Conservation (phyloP, 2,113 vertebrate genomes). For the Galemys pyrenaicus region DNA sequence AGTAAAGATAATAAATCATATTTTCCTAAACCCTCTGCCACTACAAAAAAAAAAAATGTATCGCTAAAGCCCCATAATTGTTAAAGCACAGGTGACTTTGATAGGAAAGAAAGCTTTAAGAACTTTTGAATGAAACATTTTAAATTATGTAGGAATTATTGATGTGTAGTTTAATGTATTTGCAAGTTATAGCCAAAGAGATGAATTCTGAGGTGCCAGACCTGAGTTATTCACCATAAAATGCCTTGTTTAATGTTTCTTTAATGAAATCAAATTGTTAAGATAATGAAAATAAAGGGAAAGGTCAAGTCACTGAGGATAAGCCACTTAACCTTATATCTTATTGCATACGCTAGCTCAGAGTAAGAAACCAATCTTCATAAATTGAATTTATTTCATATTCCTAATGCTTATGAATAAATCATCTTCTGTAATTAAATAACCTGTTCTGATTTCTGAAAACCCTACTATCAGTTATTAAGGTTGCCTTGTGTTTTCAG, state of each 20-base stretch:
- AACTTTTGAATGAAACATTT: conserved; percentile 21
- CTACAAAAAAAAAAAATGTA: neutral
- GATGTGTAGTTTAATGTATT: neutral
- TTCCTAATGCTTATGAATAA: conserved; percentile 78
- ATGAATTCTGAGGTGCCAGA: conserved; percentile 60
- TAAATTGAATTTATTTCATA: conserved; percentile 78
- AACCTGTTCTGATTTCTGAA: conserved; percentile 40
- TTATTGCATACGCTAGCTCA: conserved; percentile 59
- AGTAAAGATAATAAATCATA: conserved; percentile 43
- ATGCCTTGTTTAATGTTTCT: conserved; percentile 78
- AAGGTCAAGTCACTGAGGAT: conserved; percentile 73
- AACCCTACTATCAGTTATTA: neutral
- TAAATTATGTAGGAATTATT: neutral
- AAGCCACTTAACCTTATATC: conserved; percentile 79
- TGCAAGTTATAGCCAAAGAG: conserved; percentile 37
- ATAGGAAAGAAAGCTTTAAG: conserved; percentile 21
- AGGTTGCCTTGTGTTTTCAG: neutral
- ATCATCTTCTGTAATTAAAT: conserved; percentile 74
- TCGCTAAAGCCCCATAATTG: neutral
- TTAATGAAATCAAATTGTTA: conserved; percentile 79
- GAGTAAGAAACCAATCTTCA: conserved; percentile 66
- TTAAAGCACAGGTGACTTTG: neutral
- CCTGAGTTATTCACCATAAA: conserved; percentile 52
- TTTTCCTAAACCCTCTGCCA: neutral
- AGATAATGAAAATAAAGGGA: conserved; percentile 78